Evolutionary conservation across 1,140 invertebrate species (phyloP), one percentile per base, ranked within the genome.

Genomic region (Drosophila navojoa): DNA sequence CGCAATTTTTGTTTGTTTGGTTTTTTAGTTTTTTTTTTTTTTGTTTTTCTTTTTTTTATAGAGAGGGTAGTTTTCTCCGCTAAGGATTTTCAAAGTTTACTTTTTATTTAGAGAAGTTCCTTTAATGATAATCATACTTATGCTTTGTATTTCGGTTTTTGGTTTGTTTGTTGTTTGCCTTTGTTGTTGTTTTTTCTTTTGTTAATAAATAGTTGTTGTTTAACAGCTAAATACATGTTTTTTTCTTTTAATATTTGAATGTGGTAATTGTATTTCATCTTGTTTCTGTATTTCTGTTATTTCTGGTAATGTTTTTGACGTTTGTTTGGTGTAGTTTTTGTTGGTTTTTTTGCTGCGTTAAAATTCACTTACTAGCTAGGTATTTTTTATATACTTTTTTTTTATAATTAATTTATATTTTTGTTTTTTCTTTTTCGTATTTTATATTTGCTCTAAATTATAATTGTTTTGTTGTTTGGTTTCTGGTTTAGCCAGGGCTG

Each of bases 81-180:
- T 89, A 89, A 89, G 80, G 84, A 89, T 89, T 89, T 89, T 90
- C 76, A 90, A 90, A 90, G 81, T 90, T 90, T 90, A 90, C 81
- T 90, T 82, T 82, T 90, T 22, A 86, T 90, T 90, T 77, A 86
- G 78, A 90, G 78, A 90, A 90, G 79, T 90, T 86, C 78, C 76
- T 81, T 90, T 90, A 90, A 86, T 90, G 86, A 85, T 86, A 90
- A 90, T 90, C 86, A 90, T 90, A 90, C 85, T 90, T 86, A 77
- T 86, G 81, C 16, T 68, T 77, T 76, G 63, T 19, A 53, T 49
- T 64, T 49, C 16, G 67, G 64, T 60, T 71, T 59, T 75, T 62
- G 29, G 59, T 59, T 66, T 80, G 72, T 77, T 84, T 76, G 70
- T 40, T 66, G 77, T 87, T 73, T 25, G 45, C 71, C 77, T 87